Conservation (phyloP, 2,797 vertebrate genomes). For the Anguilla obscura region DNA sequence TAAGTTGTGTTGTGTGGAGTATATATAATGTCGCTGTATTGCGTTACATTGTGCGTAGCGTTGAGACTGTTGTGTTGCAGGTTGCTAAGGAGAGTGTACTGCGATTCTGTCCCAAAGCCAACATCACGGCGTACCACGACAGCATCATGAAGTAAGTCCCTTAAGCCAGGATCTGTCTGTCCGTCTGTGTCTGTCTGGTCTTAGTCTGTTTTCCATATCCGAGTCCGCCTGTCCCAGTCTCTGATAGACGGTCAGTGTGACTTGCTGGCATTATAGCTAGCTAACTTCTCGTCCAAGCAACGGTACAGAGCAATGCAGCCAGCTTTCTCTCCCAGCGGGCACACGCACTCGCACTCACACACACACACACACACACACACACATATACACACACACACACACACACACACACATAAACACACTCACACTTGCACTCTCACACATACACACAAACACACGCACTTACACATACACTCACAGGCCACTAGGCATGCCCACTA, state of each 20-base stretch:
- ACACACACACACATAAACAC: no score
- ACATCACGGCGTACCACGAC: slow-evolving; percentile 94
- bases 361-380: no score
- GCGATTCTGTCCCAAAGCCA: slow-evolving; percentile 91
- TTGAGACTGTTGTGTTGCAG: slow-evolving; percentile 59
- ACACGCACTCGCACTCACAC: no score
- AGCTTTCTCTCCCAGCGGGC: no score
- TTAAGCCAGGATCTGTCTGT: background rate
- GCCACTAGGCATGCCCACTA: no score
- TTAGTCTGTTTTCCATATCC: slow-evolving; percentile 39
- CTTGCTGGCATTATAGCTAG: no score
- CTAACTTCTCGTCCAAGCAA: no score
- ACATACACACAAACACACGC: no score
- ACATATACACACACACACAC: no score
- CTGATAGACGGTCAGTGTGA: background rate
- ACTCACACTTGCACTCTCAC: no score
- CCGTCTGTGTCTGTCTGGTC: background rate
- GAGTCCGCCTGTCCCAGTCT: background rate
- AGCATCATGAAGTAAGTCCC: slow-evolving; percentile 93
- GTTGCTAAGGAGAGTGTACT: slow-evolving; percentile 97
- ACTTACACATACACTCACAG: no score
- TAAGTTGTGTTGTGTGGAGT: background rate
- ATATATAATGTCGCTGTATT: background rate
- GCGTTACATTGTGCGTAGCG: background rate
- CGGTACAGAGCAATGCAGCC: no score